phyloP scores from a whole-genome alignment of 92 coral and sea anemone species.

The Palythoa grandiflora region DNA sequence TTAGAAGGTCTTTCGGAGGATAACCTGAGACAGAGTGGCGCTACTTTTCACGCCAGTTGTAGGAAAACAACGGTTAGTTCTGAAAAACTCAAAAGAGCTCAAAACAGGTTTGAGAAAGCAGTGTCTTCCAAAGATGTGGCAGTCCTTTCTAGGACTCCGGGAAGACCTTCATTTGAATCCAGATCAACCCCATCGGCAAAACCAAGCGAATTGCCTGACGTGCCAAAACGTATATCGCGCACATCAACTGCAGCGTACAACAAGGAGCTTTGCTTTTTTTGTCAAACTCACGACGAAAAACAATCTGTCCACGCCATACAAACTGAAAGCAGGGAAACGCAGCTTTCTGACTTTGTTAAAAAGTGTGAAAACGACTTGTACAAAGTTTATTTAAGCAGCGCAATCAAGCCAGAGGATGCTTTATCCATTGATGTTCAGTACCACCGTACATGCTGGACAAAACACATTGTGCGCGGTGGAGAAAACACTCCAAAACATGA shows the following conservation, averaged over 20 bases:
- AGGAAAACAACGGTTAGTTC: slow-evolving; percentile 48
- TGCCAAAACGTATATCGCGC: slow-evolving; percentile 46
- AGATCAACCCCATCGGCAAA: background rate
- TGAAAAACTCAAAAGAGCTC: slow-evolving; percentile 48
- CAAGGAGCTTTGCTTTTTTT: slow-evolving; percentile 32
- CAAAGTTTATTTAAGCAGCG: slow-evolving; percentile 57
- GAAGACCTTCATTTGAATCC: slow-evolving; percentile 49
- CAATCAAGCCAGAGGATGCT: slow-evolving; percentile 63
- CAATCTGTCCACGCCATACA: slow-evolving; percentile 55
- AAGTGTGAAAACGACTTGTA: slow-evolving; percentile 60
- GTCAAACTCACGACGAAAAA: slow-evolving; percentile 51
- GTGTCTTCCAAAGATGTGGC: slow-evolving; percentile 47
- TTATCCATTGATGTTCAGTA: slow-evolving; percentile 62
- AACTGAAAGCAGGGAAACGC: slow-evolving; percentile 54
- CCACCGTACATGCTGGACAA: slow-evolving; percentile 57
- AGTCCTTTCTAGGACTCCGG: slow-evolving; percentile 42
- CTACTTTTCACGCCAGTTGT: slow-evolving; percentile 50
- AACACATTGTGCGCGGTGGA: slow-evolving; percentile 41
- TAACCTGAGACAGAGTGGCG: slow-evolving; percentile 42
- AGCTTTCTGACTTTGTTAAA: slow-evolving; percentile 62
- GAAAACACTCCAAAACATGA: background rate
- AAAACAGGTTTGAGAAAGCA: slow-evolving; percentile 56
- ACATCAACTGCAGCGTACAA: slow-evolving; percentile 24
- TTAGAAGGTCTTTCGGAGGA: slow-evolving; percentile 50
- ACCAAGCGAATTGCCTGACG: background rate